Evolutionary conservation across 1,140 invertebrate genomes (phyloP).

Genomic region (Musca vetustissima): DNA sequence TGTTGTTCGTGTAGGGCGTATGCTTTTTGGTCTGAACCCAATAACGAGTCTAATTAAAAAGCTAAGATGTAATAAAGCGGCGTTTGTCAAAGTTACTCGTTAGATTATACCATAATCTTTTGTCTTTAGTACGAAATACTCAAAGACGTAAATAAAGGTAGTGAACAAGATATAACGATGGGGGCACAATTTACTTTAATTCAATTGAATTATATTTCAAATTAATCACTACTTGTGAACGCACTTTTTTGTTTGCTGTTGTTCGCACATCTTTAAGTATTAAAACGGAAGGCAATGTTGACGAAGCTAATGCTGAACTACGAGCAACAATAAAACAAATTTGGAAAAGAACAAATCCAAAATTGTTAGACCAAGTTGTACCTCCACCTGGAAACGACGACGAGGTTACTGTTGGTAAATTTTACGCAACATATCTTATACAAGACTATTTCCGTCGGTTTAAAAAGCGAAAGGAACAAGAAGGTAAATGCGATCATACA

Average conservation of each 20-base stretch:
- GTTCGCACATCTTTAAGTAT: constrained; percentile 96
- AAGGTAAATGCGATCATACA: constrained; percentile 79
- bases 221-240: too few relatives aligned
- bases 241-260: constrained; percentile 97
- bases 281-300: constrained; percentile 98
- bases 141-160: too few relatives aligned
- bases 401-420: constrained; percentile 99
- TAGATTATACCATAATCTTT: too few relatives aligned
- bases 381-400: constrained; percentile 98
- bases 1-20: too few relatives aligned
- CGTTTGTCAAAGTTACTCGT: too few relatives aligned
- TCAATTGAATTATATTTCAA: too few relatives aligned
- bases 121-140: too few relatives aligned
- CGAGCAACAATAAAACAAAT: constrained; percentile 96
- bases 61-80: too few relatives aligned
- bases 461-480: constrained; percentile 97
- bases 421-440: constrained; percentile 99
- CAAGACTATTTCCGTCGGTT: constrained; percentile 99
- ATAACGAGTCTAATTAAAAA: too few relatives aligned
- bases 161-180: too few relatives aligned
- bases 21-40: too few relatives aligned
- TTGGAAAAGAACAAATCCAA: constrained; percentile 96
- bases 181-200: too few relatives aligned
- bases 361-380: constrained; percentile 97
- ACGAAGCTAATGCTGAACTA: constrained; percentile 93